These are phyloP conservation scores for Rhagoletis zephyria DNA, from an alignment of 1,140 invertebrate genomes.

Conservation along the genomic window DNA sequence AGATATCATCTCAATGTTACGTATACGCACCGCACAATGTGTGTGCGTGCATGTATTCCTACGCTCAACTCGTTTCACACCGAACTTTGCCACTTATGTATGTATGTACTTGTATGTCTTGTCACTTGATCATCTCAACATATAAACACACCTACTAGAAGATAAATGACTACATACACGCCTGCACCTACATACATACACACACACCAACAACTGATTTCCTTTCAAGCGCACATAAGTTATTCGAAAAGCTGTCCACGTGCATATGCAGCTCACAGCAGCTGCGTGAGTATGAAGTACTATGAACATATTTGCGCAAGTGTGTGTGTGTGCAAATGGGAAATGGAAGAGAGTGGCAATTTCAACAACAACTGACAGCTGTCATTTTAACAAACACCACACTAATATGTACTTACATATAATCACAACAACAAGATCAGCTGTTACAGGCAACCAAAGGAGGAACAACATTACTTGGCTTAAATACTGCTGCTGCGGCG, in stretches of 20 bases:
- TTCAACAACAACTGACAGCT: slow-evolving; percentile 71
- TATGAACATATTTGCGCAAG: background rate
- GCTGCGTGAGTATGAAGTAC: background rate
- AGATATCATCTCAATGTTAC: background rate
- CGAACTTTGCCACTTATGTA: background rate
- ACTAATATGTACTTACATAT: background rate
- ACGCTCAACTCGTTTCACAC: background rate
- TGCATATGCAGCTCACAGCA: background rate
- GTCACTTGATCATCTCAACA: background rate
- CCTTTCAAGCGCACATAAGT: background rate
- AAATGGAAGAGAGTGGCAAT: slow-evolving; percentile 60
- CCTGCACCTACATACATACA: background rate
- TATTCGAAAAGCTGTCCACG: background rate
- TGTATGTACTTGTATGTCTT: background rate
- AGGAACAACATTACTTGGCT: background rate
- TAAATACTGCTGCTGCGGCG: background rate
- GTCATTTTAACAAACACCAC: slow-evolving; percentile 67
- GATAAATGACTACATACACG: background rate
- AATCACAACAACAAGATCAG: slow-evolving; percentile 23
- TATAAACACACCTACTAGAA: background rate
- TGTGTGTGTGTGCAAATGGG: background rate
- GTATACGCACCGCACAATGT: slow-evolving; percentile 31
- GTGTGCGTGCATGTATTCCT: background rate
- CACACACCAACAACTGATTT: background rate
- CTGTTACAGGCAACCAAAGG: background rate